Conservation (phyloP, 2,888 invertebrate genomes). For the Eledona agricola region DNA sequence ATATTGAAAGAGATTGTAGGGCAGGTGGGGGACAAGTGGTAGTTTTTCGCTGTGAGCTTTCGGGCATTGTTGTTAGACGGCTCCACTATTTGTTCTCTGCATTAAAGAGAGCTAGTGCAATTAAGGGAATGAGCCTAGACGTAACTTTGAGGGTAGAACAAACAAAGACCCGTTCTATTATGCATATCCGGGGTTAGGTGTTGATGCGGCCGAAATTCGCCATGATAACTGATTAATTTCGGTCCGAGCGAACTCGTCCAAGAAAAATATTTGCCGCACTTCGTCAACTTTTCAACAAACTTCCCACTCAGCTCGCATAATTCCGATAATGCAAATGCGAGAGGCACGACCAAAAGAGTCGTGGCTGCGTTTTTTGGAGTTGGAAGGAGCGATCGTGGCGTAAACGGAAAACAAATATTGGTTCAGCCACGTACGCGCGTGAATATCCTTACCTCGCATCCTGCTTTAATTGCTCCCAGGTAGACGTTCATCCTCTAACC, state of each 20-base stretch:
- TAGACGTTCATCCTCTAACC: conserved; percentile 15
- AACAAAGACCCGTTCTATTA: conserved; percentile 36
- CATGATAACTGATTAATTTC: conserved; percentile 17
- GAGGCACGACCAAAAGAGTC: no score
- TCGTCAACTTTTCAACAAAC: conserved; percentile 40
- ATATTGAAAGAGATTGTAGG: no score
- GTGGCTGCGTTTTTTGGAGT: no score
- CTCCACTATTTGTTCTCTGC: conserved; percentile 26
- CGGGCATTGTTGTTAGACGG: conserved; percentile 7
- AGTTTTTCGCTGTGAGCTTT: conserved; percentile 15
- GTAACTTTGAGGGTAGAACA: conserved; percentile 35
- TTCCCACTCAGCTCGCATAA: conserved; percentile 41
- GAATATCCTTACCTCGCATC: conserved; percentile 36
- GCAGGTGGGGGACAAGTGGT: no score
- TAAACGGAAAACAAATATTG: conserved; percentile 48
- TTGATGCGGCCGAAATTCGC: conserved; percentile 17
- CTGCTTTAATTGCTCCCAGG: conserved; percentile 33
- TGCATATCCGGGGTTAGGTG: conserved; percentile 29
- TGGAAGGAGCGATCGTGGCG: no score
- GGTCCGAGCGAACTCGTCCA: conserved; percentile 18
- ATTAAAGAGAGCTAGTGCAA: conserved; percentile 31
- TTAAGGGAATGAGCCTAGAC: conserved; percentile 34
- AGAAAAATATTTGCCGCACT: conserved; percentile 40
- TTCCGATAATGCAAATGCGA: conserved; percentile 54
- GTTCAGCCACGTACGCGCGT: conserved; percentile 42